phyloP scores from a whole-genome alignment of 2,113 vertebrate species.

The Crotalus helleri region DNA sequence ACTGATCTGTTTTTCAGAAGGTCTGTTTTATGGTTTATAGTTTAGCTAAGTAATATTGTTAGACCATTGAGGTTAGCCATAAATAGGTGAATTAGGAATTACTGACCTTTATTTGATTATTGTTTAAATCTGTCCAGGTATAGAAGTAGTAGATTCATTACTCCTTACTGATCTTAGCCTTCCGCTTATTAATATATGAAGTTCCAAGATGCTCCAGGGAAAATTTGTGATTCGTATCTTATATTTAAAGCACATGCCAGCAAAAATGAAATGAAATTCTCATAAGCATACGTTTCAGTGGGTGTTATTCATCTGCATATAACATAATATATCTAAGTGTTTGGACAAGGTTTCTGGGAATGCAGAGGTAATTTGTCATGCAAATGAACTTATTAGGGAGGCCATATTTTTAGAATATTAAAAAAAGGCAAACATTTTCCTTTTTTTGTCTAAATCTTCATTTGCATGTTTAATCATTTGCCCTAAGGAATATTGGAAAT shows the following conservation, averaged over 20 bases:
- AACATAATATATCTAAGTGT: slow-evolving; percentile 44
- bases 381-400: slow-evolving; percentile 52
- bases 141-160: accelerated
- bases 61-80: neutral
- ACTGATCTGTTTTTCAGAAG: neutral
- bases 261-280: slow-evolving; percentile 31
- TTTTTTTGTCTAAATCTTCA: slow-evolving; percentile 23
- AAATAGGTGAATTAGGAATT: neutral
- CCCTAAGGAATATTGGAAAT: slow-evolving; percentile 4
- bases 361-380: slow-evolving; percentile 54
- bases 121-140: neutral
- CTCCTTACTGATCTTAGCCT: neutral
- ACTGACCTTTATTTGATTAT: neutral
- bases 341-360: slow-evolving; percentile 50
- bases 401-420: slow-evolving; percentile 52
- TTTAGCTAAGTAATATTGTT: neutral
- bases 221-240: slow-evolving; percentile 31
- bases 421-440: slow-evolving; percentile 13
- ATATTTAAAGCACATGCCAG: slow-evolving; percentile 29
- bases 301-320: slow-evolving; percentile 26
- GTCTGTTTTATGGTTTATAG: neutral
- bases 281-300: slow-evolving; percentile 39
- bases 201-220: slow-evolving; percentile 1
- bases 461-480: neutral
- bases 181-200: slow-evolving; percentile 9